Evolutionary conservation across 92 coral and sea anemone species (phyloP), one percentile per base, ranked within the genome.

Genomic region (Micromussa lordhowensis): DNA sequence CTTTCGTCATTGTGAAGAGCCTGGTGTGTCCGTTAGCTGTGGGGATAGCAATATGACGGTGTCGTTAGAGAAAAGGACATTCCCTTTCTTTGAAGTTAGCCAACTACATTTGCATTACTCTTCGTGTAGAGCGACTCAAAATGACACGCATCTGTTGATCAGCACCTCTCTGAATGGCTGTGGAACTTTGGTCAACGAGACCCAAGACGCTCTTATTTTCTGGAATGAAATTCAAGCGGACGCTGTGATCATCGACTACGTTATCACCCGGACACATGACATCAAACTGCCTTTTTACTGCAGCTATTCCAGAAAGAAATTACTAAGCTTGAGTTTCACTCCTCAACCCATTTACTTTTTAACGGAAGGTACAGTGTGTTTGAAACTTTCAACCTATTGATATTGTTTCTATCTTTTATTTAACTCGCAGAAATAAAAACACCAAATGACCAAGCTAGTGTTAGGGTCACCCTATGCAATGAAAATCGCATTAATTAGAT

Each of bases 221-320:
- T 78, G 89, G 89, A 86, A 86, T 53, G 77, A 86, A 78, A 51
- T 86, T 34, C 84, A 9, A 55, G 84, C 81, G 64, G 89, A 86
- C 51, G 83, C 77, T 2, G 84, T 86, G 84, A 13, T 86, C 35
- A 77, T 86, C 48, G 84, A 79, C 26, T 16, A 14, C 68, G 89
- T 86, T 34, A 68, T 86, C 49, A 77, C 89, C 34, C 76, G 89
- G 36, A 61, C 84, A 88, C 85, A 76, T 1, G 88, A 90, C 55
- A 59, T 86, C 79, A 51, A 17, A 30, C 9, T 90, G 5, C 93
- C 93, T 53, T 86, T 90, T 40, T 90, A 81, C 82, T 90, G 93
- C 78, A 78, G 81, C 38, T 90, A 90, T 81, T 90, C 93, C 18
- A 86, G 84, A 55, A 75, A 44, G 66, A 81, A 86, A 71, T 21